These are phyloP conservation scores for Myathropa florea DNA, from an alignment of 2,888 invertebrate genomes.

Conservation along the genomic window DNA sequence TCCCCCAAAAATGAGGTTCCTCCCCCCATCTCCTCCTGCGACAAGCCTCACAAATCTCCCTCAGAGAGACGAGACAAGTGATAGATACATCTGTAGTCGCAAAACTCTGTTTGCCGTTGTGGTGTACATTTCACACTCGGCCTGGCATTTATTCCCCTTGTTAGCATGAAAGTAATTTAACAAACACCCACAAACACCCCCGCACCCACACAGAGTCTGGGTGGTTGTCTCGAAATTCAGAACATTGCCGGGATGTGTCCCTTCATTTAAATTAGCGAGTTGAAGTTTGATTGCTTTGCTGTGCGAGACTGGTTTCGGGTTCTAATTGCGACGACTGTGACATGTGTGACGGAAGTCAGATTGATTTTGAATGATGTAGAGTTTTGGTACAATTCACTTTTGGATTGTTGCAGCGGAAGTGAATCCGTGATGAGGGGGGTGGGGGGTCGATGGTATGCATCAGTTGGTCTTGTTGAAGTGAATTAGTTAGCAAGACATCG, in stretches of 20 bases:
- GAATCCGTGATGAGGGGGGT: too few species aligned
- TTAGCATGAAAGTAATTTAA: neutral
- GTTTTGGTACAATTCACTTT: neutral
- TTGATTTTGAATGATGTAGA: neutral
- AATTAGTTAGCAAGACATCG: neutral
- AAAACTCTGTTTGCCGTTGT: neutral
- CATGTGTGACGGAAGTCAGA: neutral
- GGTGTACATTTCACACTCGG: neutral
- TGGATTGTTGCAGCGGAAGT: neutral
- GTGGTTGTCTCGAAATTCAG: neutral
- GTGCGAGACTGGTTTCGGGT: neutral
- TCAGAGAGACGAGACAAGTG: neutral
- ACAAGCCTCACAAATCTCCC: neutral
- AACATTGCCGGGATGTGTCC: neutral
- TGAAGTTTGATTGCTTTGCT: constrained; percentile 16
- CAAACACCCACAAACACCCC: neutral
- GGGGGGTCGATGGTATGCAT: neutral
- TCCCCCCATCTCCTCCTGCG: neutral
- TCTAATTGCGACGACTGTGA: neutral
- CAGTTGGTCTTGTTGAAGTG: neutral
- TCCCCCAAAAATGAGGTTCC: neutral
- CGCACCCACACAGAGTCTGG: neutral
- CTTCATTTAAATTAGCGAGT: constrained; percentile 20
- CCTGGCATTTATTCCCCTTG: neutral
- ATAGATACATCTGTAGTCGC: neutral